These are phyloP conservation scores for Myotis yumanensis DNA, from an alignment of 2,113 vertebrate genomes.

Conservation along the genomic window DNA sequence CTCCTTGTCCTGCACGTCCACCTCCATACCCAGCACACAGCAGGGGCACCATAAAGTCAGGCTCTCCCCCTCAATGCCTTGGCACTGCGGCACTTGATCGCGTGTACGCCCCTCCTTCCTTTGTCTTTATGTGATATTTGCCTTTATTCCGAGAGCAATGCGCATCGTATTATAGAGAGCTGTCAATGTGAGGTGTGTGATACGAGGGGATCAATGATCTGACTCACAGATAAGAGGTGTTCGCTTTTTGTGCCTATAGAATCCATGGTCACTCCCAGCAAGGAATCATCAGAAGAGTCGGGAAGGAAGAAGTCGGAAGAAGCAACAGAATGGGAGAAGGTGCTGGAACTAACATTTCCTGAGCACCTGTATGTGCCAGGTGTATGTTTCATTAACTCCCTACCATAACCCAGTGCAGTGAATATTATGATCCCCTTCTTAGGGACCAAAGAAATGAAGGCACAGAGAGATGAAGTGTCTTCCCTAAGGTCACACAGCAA, in stretches of 20 bases:
- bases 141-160: not conserved
- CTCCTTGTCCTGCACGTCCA: not conserved
- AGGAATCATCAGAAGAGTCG: not conserved
- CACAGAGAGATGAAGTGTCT: not conserved
- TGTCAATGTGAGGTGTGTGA: not conserved
- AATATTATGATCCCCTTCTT: not conserved
- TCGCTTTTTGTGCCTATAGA: not conserved
- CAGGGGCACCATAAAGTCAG: fast-evolving
- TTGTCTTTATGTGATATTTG: not conserved
- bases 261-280: not conserved
- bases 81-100: not conserved
- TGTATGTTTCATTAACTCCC: not conserved
- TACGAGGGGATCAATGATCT: not conserved
- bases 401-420: not conserved
- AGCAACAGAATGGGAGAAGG: not conserved
- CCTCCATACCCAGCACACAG: fast-evolving
- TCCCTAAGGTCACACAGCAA: not conserved
- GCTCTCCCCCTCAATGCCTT: not conserved
- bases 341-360: not conserved
- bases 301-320: not conserved
- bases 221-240: not conserved
- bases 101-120: not conserved
- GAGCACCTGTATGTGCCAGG: not conserved
- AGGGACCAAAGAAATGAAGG: not conserved
- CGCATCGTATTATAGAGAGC: not conserved